phyloP scores from a whole-genome alignment of 2,113 vertebrate genomes.

The Nipponia nippon region DNA sequence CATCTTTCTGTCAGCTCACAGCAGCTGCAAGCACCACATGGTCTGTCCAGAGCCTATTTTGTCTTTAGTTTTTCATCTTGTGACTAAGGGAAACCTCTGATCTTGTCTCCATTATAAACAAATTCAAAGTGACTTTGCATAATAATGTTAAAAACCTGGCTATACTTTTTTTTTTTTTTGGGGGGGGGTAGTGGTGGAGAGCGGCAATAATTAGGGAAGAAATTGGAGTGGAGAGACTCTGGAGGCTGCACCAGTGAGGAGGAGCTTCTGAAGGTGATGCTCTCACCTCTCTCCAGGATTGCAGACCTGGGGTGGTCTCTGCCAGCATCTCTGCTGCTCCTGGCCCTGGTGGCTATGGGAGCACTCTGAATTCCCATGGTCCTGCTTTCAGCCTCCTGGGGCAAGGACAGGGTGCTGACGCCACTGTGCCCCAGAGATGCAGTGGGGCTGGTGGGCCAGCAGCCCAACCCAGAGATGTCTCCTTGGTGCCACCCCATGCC shows the following conservation, averaged over 20 bases:
- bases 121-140: neutral
- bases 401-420: neutral
- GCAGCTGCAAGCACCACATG: neutral
- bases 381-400: neutral
- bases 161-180: neutral
- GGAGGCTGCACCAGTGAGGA: neutral
- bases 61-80: neutral
- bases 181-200: too few relatives aligned
- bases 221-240: neutral
- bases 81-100: neutral
- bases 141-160: neutral
- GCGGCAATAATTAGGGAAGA: neutral
- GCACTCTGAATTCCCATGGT: neutral
- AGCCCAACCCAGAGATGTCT: neutral
- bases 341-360: neutral
- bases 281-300: neutral
- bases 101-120: neutral
- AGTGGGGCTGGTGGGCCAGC: neutral
- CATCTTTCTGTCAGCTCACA: neutral
- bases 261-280: too few relatives aligned
- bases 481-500: rapidly evolving
- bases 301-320: neutral
- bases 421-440: neutral
- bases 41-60: neutral
- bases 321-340: neutral